A percentile compares a stretch with the other conserved stretches of the same genome.
Evolutionary conservation across 2,888 invertebrate genomes (phyloP).

Genomic region (Melinopterus prodromus): DNA sequence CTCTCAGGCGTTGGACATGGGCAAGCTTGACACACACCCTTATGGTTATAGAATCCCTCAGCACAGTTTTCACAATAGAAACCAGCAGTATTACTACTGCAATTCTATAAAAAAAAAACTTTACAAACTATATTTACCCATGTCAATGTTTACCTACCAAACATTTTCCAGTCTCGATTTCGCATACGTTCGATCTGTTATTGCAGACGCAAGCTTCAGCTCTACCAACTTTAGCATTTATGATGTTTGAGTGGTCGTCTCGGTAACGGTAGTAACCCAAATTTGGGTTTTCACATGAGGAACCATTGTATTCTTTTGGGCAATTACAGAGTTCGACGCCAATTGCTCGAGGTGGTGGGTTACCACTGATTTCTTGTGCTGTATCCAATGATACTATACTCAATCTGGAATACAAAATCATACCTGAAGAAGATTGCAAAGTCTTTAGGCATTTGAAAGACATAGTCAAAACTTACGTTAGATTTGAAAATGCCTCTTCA

Average conservation of each 20-base stretch:
- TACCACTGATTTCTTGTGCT: constrained; percentile 74
- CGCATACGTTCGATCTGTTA: constrained; percentile 78
- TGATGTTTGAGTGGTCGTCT: constrained; percentile 60
- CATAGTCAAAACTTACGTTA: constrained; percentile 8
- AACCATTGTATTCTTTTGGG: constrained; percentile 79
- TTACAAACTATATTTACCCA: background rate
- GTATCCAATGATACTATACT: constrained; percentile 85
- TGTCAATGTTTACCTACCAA: constrained; percentile 64
- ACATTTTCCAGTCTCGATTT: constrained; percentile 86
- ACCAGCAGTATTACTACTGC: constrained; percentile 84
- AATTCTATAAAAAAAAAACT: constrained; percentile 74
- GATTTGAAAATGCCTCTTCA: background rate
- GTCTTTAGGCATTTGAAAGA: background rate
- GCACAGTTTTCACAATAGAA: constrained; percentile 77
- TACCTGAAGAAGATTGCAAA: background rate
- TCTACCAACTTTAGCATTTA: constrained; percentile 78
- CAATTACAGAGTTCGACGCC: constrained; percentile 90
- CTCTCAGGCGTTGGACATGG: constrained; percentile 85
- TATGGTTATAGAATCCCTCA: constrained; percentile 82
- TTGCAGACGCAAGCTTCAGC: constrained; percentile 85
- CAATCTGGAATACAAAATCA: constrained; percentile 60
- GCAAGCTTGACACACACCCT: constrained; percentile 81
- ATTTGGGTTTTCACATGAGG: constrained; percentile 91
- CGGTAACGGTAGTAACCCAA: constrained; percentile 84
- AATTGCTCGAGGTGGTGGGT: constrained; percentile 73